Base-by-base conservation (phyloP, 1,140 invertebrate species). In the Drosophila biarmipes region DNA sequence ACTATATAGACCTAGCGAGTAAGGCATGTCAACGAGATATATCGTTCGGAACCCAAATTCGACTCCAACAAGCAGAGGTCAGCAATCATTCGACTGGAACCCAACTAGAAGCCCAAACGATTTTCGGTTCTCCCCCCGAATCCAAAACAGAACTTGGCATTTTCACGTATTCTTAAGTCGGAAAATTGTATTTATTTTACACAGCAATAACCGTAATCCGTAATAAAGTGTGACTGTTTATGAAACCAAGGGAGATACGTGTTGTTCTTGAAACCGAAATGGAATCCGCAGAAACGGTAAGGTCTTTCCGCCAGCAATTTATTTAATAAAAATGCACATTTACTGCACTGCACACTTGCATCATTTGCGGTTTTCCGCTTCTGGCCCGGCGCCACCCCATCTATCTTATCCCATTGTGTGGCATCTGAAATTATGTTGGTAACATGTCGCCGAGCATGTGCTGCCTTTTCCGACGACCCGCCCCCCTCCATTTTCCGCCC, bases 211-310 rank as follows among this genome's bases (percentile, higher is more conserved):
- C 57, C 69, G 59, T 69, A 86, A 78, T 68, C 71, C 57, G 66
- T 79, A 82, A 89, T 87, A 87, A 89, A 87, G 84, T 87, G 78
- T 76, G 75, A 82, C 58, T 72, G 66, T 89, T 87, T 71, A 79
- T 79, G 63, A 62, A 62, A 71, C 54, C 42, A 67, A 80, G 51
- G 35, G 34, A 52, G 40, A 61, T 40, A 51, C 31, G 14, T 38
- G 34, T 15, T 24, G 24, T 27, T 56, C 62, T 12, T 35, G 29
- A 17, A 43, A 37, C 11, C 37, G 19, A 27, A 49, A 56, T 34
- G 38, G 12, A 77, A 73, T 62, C 61, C 29, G 68, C 56, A 62
- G 35, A 35, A 48, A 55, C 34, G 48, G 48, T 42, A 31, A 52
- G 31, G 63, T 67, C 34, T 64, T 51, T 21, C 43, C n/a, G 40